phyloP scores from a whole-genome alignment of 2,113 vertebrate species.

The Microtus pennsylvanicus region DNA sequence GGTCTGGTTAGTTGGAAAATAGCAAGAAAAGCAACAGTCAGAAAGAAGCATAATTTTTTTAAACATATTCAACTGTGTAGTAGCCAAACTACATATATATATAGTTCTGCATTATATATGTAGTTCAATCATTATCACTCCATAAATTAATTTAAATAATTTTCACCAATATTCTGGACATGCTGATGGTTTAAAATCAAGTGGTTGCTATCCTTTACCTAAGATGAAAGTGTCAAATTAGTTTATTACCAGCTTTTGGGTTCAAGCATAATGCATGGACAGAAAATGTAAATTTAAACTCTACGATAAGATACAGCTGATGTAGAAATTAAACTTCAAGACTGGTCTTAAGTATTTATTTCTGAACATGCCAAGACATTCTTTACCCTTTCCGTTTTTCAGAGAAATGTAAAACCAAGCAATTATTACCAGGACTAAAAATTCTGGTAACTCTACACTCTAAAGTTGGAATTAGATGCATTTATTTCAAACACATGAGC shows the following conservation, averaged over 20 bases:
- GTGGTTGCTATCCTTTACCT: conserved; percentile 2
- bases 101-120: not conserved
- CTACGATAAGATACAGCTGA: conserved; percentile 1
- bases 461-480: conserved; percentile 48
- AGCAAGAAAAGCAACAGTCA: conserved; percentile 13
- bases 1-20: not conserved
- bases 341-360: conserved; percentile 43
- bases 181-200: conserved; percentile 58
- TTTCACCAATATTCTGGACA: conserved; percentile 66
- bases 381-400: conserved; percentile 66
- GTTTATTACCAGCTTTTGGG: conserved; percentile 2
- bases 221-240: conserved; percentile 56
- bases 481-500: conserved; percentile 44
- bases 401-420: conserved; percentile 62
- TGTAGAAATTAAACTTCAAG: conserved; percentile 61
- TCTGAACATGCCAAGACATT: conserved; percentile 51
- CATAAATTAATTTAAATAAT: conserved; percentile 70
- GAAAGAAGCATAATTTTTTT: conserved; percentile 72
- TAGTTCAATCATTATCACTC: no score
- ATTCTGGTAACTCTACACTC: conserved; percentile 10
- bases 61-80: conserved; percentile 70
- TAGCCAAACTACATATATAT: conserved; percentile 53
- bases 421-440: conserved; percentile 29
- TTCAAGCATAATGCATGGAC: conserved; percentile 48
- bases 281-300: conserved; percentile 62